Conservation (phyloP, 2,888 invertebrate species). For the Gari tellinella region DNA sequence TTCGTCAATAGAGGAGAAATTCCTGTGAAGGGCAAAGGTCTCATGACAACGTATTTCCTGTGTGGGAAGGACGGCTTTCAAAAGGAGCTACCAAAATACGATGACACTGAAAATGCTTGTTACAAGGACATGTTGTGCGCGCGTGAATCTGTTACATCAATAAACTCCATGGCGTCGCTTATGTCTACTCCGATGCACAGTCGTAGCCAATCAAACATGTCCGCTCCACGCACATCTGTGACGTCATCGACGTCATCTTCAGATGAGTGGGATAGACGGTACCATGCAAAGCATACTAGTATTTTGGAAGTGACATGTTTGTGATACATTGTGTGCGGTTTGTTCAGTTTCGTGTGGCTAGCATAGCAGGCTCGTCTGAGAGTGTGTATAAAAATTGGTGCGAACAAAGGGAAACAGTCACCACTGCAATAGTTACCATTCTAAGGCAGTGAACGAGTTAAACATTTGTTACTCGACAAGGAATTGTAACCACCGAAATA, state of each 20-base stretch:
- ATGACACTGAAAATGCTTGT: slow-evolving; percentile 30
- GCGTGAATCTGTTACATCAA: slow-evolving; percentile 34
- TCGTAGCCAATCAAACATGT: too few species aligned
- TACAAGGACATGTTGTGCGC: slow-evolving; percentile 7
- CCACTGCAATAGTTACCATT: too few species aligned
- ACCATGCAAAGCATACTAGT: slow-evolving; percentile 50
- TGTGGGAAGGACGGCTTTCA: slow-evolving; percentile 72
- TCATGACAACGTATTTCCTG: slow-evolving; percentile 96
- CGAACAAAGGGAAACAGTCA: too few species aligned
- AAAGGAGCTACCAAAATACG: slow-evolving; percentile 66
- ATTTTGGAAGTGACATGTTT: slow-evolving; percentile 57
- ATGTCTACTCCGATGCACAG: slow-evolving; percentile 23
- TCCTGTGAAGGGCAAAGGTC: slow-evolving; percentile 95
- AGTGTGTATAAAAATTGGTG: too few species aligned
- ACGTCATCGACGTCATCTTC: slow-evolving; percentile 16
- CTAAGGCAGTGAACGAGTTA: too few species aligned
- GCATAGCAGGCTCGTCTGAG: too few species aligned
- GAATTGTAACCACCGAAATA: too few species aligned
- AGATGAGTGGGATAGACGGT: slow-evolving; percentile 36
- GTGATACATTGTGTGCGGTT: slow-evolving; percentile 27
- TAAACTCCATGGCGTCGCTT: slow-evolving; percentile 33
- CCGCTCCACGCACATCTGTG: not conserved
- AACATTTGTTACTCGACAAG: too few species aligned
- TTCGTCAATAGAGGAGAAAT: slow-evolving; percentile 86
- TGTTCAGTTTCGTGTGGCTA: too few species aligned